Base-by-base conservation (phyloP, 2,888 invertebrate genomes). In the Penaeus monodon region DNA sequence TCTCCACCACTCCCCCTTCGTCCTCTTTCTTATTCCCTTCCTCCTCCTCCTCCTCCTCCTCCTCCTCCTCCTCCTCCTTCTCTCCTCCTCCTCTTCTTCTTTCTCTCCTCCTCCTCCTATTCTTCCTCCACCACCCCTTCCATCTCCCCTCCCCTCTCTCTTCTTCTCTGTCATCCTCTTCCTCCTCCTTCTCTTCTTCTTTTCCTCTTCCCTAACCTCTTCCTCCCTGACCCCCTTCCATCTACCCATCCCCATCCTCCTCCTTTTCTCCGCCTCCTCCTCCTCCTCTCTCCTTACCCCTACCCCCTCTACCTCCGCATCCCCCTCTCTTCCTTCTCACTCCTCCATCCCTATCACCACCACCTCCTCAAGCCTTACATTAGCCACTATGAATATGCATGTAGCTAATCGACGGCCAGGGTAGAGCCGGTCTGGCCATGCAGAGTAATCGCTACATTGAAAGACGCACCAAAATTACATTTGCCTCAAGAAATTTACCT, bases 391-490 rank as follows among this genome's bases (percentile, higher is more conserved):
- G 84, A 84, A 84, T 84, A 84, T 84, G 84, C 84, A 84, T 84
- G 84, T 68, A 78, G 78, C 84, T 84, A 84, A 84, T 84, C 84
- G 84, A 78, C 44, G 78, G 84, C 68, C 78, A 78, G 68, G 78
- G 84, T 65, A n/a, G 78, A 84, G 84, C 78, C 78, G 84, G 57
- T 70, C 84, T 68, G 78, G 66, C 84, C 84, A 84, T 84, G 84
- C 84, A 84, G 78, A 78, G 78, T 84, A 84, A 84, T 84, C 84
- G 84, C 66, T 78, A 84, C 84, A 84, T 84, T 84, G 84, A 84
- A 84, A 84, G 84, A 84, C 84, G 84, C 84, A 84, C 84, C 78
- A 84, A 84, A 84, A 84, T 84, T 84, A 84, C 84, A 84, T 84
- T 84, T 84, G 84, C 84, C 84, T 84, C 78, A 77, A 84, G 84